phyloP scores from a whole-genome alignment of 2,113 vertebrate genomes.

The Ginglymostoma cirratum region DNA sequence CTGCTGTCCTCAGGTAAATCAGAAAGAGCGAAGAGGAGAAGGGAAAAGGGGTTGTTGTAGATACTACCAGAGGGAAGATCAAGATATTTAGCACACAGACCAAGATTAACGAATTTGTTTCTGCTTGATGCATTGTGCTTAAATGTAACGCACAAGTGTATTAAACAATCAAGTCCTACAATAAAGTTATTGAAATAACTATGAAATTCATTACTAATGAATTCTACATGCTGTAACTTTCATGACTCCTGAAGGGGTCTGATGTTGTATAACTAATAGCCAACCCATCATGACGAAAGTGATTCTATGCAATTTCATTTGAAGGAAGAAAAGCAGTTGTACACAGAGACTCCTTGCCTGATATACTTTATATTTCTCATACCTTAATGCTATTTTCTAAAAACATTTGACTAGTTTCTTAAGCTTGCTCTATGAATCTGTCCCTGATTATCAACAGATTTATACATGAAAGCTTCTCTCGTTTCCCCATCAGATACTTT shows the following conservation, averaged over 20 bases:
- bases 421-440: neutral
- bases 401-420: neutral
- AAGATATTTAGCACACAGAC: constrained; percentile 46
- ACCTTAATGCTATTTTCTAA: neutral
- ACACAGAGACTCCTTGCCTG: neutral
- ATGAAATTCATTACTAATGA: neutral
- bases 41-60: constrained; percentile 78
- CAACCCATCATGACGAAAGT: neutral
- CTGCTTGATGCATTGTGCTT: neutral
- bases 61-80: constrained; percentile 54
- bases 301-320: neutral
- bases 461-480: neutral
- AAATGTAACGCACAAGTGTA: neutral
- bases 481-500: neutral
- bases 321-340: neutral
- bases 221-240: neutral
- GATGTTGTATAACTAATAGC: neutral
- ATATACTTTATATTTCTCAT: neutral
- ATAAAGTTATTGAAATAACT: neutral
- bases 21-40: constrained; percentile 82
- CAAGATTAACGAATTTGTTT: neutral
- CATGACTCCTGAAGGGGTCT: neutral
- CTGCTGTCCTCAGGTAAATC: constrained; percentile 90
- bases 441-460: neutral
- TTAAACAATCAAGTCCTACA: neutral